Percentiles rank a stretch among this genome's conserved stretches.
Evolutionary conservation across 2,113 vertebrate genomes (phyloP).

Genomic region (Daubentonia madagascariensis): DNA sequence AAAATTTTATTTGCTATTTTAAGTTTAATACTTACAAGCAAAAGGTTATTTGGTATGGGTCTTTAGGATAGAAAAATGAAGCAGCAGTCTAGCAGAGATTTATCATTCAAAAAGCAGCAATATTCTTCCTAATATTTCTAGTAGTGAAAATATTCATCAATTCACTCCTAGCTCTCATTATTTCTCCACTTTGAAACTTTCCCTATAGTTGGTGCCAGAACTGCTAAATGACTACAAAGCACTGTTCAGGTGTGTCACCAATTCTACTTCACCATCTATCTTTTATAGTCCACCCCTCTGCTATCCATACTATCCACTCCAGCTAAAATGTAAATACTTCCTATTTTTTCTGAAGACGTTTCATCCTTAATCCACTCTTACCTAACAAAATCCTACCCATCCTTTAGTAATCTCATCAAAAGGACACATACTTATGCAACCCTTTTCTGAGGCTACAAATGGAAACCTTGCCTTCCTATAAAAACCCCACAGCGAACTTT

Average conservation of each 20-base stretch:
- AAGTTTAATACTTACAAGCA: not conserved
- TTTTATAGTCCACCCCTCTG: not conserved
- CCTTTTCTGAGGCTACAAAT: not conserved
- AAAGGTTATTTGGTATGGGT: not conserved
- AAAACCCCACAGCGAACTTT: accelerated
- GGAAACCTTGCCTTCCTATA: accelerated
- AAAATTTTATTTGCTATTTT: not conserved
- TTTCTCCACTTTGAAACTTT: not conserved
- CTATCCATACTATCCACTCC: not conserved
- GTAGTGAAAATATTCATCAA: not conserved
- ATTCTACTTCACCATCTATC: not conserved
- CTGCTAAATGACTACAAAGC: not conserved
- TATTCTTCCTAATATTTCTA: not conserved
- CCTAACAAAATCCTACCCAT: not conserved
- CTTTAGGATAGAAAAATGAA: not conserved
- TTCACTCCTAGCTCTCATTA: not conserved
- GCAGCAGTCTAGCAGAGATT: not conserved
- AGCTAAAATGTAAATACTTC: not conserved
- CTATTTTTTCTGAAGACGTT: not conserved
- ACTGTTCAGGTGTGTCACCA: not conserved
- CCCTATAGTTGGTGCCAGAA: not conserved
- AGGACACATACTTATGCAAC: not conserved
- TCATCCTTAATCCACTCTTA: accelerated
- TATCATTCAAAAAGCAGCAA: not conserved
- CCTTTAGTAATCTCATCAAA: not conserved